Base-by-base conservation (phyloP, 2,888 invertebrate species). In the Eilema sororculum region DNA sequence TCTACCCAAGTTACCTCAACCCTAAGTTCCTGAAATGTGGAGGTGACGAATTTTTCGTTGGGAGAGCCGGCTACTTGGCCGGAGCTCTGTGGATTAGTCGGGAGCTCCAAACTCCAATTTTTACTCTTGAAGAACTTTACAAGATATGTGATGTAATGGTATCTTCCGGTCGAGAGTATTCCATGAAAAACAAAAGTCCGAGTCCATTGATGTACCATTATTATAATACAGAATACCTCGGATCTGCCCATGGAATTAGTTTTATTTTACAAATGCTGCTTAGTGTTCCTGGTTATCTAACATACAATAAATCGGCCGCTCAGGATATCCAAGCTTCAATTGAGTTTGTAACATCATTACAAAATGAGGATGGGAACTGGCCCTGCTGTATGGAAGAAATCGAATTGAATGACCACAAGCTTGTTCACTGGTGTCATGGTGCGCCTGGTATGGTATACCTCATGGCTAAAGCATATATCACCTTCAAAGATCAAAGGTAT, bases 381-480 rank as follows among this genome's bases (percentile, higher is more conserved):
- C 97, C 98, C 0, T 96, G 97, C 78, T 97, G 97, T 6, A 95
- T 97, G 87, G 98, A 97, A 80, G 97, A 98, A 87, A 91, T 97
- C 66, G 92, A 95, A 8, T 84, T 93, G 56, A 89, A 89, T 59
- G 96, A 96, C 4, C 97, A 98, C 72, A 97, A 98, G 74, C 91
- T 98, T 16, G 96, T 98, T 0, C 98, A 98, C 86, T 98, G 98
- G 98, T 98, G 98, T 88, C 98, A 98, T 87, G 98, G 98, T 0
- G 98, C 98, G 13, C 97, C 98, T 12, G 98, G 98, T 0, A 96
- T 97, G 0, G 94, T 98, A 10, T 98, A 98, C 86, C 89, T 98
- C 52, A 96, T 98, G 95, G 98, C 98, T 1, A 97, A 97, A 89
- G 98, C 98, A 0, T 98, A 97, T 87, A 88, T 97, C 41, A 90